A percentile compares a stretch with the other conserved stretches of the same genome.
Evolutionary conservation across 2,888 invertebrate species (phyloP).

Genomic region (Ichneumon xanthorius): DNA sequence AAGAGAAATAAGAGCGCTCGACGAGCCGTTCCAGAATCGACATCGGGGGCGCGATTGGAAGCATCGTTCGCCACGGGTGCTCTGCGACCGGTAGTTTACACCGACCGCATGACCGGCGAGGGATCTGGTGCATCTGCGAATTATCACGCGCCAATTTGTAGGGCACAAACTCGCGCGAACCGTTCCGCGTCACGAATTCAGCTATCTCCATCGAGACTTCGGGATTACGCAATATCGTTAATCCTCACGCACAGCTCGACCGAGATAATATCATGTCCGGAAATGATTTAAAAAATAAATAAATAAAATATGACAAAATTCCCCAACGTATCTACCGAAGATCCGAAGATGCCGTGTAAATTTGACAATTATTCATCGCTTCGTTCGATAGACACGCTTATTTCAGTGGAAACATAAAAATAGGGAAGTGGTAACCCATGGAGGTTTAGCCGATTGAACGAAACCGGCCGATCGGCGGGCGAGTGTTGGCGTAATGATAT

Average conservation of each 20-base stretch:
- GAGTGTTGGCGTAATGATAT: too few relatives aligned
- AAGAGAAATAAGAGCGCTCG: conserved; percentile 52
- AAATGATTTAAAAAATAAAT: too few relatives aligned
- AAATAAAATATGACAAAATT: too few relatives aligned
- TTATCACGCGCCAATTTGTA: conserved; percentile 55
- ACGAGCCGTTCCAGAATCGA: conserved; percentile 18
- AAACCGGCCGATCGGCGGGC: too few relatives aligned
- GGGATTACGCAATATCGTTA: not conserved
- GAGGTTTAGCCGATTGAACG: too few relatives aligned
- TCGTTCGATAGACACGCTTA: too few relatives aligned
- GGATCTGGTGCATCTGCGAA: conserved; percentile 46
- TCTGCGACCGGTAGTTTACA: conserved; percentile 36
- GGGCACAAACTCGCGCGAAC: not conserved
- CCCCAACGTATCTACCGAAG: too few relatives aligned
- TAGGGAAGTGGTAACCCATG: too few relatives aligned
- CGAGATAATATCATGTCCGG: too few relatives aligned
- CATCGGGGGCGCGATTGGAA: not conserved
- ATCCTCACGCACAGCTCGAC: not conserved
- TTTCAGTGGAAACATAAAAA: too few relatives aligned
- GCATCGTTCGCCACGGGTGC: not conserved
- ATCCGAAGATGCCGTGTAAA: too few relatives aligned
- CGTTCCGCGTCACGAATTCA: conserved; percentile 17
- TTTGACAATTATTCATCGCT: too few relatives aligned
- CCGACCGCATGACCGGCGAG: conserved; percentile 6
- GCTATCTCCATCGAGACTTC: conserved; percentile 3